Base-by-base conservation (phyloP, 2,113 vertebrate species). In the Dryoscopus gambensis region DNA sequence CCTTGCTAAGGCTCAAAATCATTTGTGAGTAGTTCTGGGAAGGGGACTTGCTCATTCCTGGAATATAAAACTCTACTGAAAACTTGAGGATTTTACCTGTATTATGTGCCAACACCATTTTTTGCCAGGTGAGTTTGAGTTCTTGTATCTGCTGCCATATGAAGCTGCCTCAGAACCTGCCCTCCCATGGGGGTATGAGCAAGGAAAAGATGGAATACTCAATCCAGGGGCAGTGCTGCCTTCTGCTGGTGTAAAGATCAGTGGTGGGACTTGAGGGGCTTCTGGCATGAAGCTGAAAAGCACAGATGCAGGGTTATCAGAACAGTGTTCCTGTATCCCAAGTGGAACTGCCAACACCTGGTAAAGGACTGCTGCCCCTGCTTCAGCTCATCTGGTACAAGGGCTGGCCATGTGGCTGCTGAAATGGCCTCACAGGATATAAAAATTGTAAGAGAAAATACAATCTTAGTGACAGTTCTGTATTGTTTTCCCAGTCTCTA, bases 361-460 rank as follows among this genome's bases (percentile, higher is more conserved):
- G 74, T 24, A 25, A 62, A 62, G 11, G 22, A 33, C 37, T 50
- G 44, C 22, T 62, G 81, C 81, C 5, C 17, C 77, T 84, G 46
- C 85, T 17, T 67, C 15, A 28, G 2, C 31, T 73, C 15, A 5
- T 25, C 25, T 27, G 15, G 7, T 15, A 21, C 0, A 0, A 56
- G 24, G 6, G 18, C 27, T 59, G 50, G 30, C 62, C 60, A 1
- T 16, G 5, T 1, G 3, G 19, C 52, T 68, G 40, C 60, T 89
- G 50, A 30, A 56, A 27, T 50, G 28, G 15, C 13, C 13, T 27
- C 24, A 16, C 21, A 46, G n/a, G 24, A 27, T 22, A 23, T 64
- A 42, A 23, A 53, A 74, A 49, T 4, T 7, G 17, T 33, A 35
- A 59, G 31, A 62, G 42, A 68, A 84, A 57, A 44, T 17, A 42